Evolutionary conservation across 1,140 invertebrate genomes (phyloP), one percentile per base, ranked within the genome.

Genomic region (Stegodyphus mimosarum): DNA sequence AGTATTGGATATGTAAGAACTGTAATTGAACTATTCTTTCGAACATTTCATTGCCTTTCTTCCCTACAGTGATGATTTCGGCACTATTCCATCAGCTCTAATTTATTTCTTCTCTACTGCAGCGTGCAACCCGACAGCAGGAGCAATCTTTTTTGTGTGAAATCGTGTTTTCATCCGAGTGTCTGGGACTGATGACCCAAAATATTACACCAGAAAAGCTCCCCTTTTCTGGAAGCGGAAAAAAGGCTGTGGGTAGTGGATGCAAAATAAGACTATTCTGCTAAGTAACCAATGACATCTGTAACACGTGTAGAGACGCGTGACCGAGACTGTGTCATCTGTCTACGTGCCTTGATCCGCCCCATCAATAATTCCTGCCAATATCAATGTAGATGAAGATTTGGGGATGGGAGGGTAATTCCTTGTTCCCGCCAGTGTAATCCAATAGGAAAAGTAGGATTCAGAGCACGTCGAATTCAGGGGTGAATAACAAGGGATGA

Each of bases 301-400:
- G 81, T 75, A 84, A 75, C 81, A 84, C 81, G 81, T 84, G 81
- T 75, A 72, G 18, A 50, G 48, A 52, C 80, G 71, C 80, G 80
- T 83, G 80, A 73, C 80, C 69, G 11, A 72, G 18, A 75, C 64
- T 70, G 64, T 84, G 81, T 84, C 73, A 84, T 84, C 73, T 67
- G 71, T 84, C 72, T 84, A 66, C 66, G 17, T 63, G 73, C 63
- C 72, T 70, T 84, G 63, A 75, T 76, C 73, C 64, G 60, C 51
- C 60, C 72, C 81, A 76, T 84, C 81, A 84, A 84, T 84, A 84
- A 84, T 76, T 66, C 33, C 81, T 84, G 81, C 81, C 81, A 84
- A 84, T 84, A 84, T 84, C 81, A 75, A 84, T 84, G 81, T 69
- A 84, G 81, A 84, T 84, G 81, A 84, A 84, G 81, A 84, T 84